A percentile compares a stretch with the other conserved stretches of the same genome.
phyloP scores from a whole-genome alignment of 2,888 invertebrate genomes.

The Pedicia rivosa region DNA sequence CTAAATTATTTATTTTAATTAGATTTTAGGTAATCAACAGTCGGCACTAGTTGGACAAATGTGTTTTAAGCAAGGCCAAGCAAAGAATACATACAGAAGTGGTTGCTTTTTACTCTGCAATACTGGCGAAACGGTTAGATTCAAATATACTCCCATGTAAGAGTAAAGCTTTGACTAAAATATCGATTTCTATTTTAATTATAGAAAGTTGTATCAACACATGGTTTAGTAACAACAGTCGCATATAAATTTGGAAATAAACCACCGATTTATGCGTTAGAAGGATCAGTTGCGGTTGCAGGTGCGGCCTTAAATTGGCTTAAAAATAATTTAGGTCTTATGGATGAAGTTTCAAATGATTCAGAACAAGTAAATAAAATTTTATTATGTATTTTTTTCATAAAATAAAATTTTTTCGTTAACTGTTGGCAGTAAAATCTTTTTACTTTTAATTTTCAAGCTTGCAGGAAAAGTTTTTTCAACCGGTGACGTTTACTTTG shows the following conservation, averaged over 20 bases:
- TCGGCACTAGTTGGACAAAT: slow-evolving; percentile 84
- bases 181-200: not conserved
- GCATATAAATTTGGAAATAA: slow-evolving; percentile 76
- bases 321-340: slow-evolving; percentile 75
- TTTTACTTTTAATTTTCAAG: too few relatives aligned
- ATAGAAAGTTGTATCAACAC: slow-evolving; percentile 66
- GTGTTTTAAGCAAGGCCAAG: slow-evolving; percentile 73
- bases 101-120: slow-evolving; percentile 94
- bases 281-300: slow-evolving; percentile 87
- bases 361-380: slow-evolving; percentile 33
- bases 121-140: slow-evolving; percentile 51
- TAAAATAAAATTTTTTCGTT: too few relatives aligned
- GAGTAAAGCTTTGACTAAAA: not conserved
- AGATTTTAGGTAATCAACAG: slow-evolving; percentile 94
- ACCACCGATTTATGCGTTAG: slow-evolving; percentile 82
- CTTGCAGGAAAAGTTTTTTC: slow-evolving; percentile 67
- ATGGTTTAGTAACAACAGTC: slow-evolving; percentile 79
- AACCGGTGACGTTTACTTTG: slow-evolving; percentile 93
- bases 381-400: not conserved
- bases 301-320: slow-evolving; percentile 90
- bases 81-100: slow-evolving; percentile 88
- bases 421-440: too few relatives aligned
- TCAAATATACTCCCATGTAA: not conserved
- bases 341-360: slow-evolving; percentile 51
- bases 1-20: slow-evolving; percentile 7